Percentiles rank a stretch among this genome's conserved stretches.
Evolutionary conservation across 2,888 invertebrate species (phyloP).

Genomic region (Antitype chi): DNA sequence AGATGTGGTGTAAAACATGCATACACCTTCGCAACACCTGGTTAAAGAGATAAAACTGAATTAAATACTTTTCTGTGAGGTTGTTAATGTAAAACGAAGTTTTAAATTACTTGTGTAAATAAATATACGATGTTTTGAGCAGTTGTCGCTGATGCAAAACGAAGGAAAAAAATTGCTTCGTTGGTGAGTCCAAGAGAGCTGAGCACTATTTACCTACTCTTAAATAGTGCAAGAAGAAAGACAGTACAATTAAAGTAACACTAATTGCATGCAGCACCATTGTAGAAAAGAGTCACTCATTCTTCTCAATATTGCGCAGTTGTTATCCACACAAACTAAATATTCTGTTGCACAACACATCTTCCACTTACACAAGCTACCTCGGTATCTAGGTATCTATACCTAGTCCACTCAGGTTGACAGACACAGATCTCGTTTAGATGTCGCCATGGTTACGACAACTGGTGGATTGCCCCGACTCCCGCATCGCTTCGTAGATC

Average conservation of each 20-base stretch:
- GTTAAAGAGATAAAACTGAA: conserved; percentile 50
- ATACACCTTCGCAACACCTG: conserved; percentile 71
- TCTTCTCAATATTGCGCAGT: not conserved
- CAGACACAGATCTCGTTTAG: conserved; percentile 68
- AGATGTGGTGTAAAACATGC: conserved; percentile 54
- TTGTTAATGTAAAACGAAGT: conserved; percentile 25
- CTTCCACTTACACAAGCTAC: not conserved
- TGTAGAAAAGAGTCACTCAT: not conserved
- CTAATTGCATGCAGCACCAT: not conserved
- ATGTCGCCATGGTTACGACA: conserved; percentile 66
- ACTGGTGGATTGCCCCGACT: conserved; percentile 52
- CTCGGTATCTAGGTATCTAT: conserved; percentile 15
- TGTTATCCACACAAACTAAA: not conserved
- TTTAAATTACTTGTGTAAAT: conserved; percentile 48
- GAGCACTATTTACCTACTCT: not conserved
- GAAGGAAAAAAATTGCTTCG: not conserved
- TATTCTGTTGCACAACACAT: not conserved
- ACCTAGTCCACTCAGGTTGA: conserved; percentile 58
- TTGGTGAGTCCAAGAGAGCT: not conserved
- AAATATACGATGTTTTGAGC: conserved; percentile 27
- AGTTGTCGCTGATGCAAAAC: not conserved
- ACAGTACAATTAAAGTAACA: not conserved
- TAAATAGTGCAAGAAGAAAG: not conserved
- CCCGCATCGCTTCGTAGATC: conserved; percentile 51
- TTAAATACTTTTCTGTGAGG: conserved; percentile 19